Percentiles rank a stretch among this genome's conserved stretches.
Evolutionary conservation across 2,797 vertebrate genomes (phyloP).

Genomic region (Chaenodraco wilsoni): DNA sequence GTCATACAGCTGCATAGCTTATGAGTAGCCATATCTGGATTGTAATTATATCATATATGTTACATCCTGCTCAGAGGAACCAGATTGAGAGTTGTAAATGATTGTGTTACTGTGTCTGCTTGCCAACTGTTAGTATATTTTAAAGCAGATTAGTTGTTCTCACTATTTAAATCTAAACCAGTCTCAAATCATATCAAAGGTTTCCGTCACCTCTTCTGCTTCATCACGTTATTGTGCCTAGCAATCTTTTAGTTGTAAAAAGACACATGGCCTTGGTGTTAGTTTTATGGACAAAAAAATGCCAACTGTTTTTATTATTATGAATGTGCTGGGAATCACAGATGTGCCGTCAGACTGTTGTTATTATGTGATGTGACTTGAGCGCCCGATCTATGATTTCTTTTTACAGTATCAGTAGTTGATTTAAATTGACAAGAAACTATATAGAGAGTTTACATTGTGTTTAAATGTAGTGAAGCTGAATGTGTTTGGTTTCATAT

Average conservation of each 20-base stretch:
- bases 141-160: conserved; percentile 5
- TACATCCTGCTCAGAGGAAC: conserved; percentile 4
- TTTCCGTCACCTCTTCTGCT: conserved; percentile 18
- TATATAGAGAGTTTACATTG: background rate
- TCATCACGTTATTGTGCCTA: conserved; percentile 48
- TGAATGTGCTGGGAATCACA: conserved; percentile 54
- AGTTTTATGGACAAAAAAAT: conserved; percentile 51
- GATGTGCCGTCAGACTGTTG: conserved; percentile 56
- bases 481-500: conserved; percentile 10
- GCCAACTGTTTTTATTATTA: conserved; percentile 66
- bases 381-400: conserved; percentile 45
- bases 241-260: conserved; percentile 11
- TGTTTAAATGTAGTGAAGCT: conserved; percentile 6
- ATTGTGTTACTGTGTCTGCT: conserved; percentile 29
- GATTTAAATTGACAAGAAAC: conserved; percentile 5
- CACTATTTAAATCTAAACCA: conserved; percentile 11
- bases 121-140: conserved; percentile 50
- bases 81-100: background rate
- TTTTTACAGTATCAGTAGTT: conserved; percentile 7
- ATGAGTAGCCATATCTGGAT: background rate
- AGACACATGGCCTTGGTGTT: conserved; percentile 49
- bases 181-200: background rate
- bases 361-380: conserved; percentile 38
- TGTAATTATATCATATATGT: background rate
- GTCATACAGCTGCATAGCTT: background rate